phyloP scores from a whole-genome alignment of 1,140 invertebrate genomes.

The Micrasema minimum region DNA sequence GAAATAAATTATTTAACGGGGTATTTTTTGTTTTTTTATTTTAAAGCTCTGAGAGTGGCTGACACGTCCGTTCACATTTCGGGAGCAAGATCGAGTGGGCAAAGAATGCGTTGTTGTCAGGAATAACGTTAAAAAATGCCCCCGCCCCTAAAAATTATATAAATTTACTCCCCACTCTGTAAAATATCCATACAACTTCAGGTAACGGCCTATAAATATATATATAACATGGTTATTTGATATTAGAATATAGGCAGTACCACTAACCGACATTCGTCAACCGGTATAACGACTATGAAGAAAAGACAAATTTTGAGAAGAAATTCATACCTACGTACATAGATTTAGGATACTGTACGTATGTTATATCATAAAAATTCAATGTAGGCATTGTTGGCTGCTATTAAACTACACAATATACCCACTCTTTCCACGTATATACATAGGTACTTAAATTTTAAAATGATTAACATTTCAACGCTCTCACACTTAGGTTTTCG shows the following conservation, averaged over 20 bases:
- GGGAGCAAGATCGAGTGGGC: neutral
- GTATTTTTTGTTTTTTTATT: neutral
- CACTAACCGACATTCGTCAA: neutral
- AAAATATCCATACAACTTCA: neutral
- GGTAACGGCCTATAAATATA: slow-evolving; percentile 4
- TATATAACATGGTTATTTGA: too few relatives aligned
- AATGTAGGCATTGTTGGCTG: slow-evolving; percentile 4
- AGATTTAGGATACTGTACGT: too few relatives aligned
- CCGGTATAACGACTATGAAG: slow-evolving; percentile 13
- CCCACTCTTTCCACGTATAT: neutral
- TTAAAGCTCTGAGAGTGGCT: slow-evolving; percentile 7
- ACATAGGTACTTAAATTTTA: too few relatives aligned
- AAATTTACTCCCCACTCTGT: too few relatives aligned
- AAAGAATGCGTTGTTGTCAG: slow-evolving; percentile 21
- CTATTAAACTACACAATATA: too few relatives aligned
- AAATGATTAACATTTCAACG: too few relatives aligned
- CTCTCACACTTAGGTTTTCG: too few relatives aligned
- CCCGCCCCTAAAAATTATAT: neutral
- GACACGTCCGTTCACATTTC: slow-evolving; percentile 27
- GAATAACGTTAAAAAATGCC: slow-evolving; percentile 11
- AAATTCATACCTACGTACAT: neutral
- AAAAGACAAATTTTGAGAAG: slow-evolving; percentile 5
- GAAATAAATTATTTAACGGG: too few relatives aligned
- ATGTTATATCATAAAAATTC: neutral
- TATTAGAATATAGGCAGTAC: too few relatives aligned